phyloP scores from a whole-genome alignment of 1,140 invertebrate species.

The Cydia splendana region DNA sequence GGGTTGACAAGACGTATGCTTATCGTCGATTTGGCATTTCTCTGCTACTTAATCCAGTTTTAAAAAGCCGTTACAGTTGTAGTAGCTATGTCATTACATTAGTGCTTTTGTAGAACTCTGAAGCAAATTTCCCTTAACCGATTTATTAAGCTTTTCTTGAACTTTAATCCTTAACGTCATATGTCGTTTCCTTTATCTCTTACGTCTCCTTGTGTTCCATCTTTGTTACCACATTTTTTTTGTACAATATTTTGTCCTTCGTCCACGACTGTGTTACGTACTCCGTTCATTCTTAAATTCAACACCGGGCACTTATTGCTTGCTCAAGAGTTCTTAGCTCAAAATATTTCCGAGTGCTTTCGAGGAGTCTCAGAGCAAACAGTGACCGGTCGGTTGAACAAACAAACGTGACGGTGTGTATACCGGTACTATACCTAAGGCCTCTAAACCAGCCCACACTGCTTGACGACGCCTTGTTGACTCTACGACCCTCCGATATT shows the following conservation, averaged over 20 bases:
- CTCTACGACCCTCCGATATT: conserved; percentile 59
- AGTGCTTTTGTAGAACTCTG: background rate
- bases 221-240: background rate
- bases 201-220: background rate
- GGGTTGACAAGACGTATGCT: conserved; percentile 70
- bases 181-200: conserved; percentile 39
- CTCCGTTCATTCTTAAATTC: conserved; percentile 25
- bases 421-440: conserved; percentile 42
- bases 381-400: conserved; percentile 73
- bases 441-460: conserved; percentile 56
- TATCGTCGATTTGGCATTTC: conserved; percentile 73
- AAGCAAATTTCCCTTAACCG: background rate
- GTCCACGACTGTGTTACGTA: conserved; percentile 10
- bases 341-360: conserved; percentile 70
- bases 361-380: conserved; percentile 65
- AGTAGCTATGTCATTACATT: conserved; percentile 56
- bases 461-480: conserved; percentile 58
- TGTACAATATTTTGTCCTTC: conserved; percentile 1
- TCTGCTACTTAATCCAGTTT: conserved; percentile 76
- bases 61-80: conserved; percentile 72
- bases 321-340: conserved; percentile 54
- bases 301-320: conserved; percentile 35
- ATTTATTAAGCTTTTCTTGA: background rate
- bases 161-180: background rate
- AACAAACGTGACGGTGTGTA: conserved; percentile 52